A percentile compares a stretch with the other conserved stretches of the same genome.
Evolutionary conservation across 1,140 invertebrate species (phyloP).

Genomic region (Ostrea edulis): DNA sequence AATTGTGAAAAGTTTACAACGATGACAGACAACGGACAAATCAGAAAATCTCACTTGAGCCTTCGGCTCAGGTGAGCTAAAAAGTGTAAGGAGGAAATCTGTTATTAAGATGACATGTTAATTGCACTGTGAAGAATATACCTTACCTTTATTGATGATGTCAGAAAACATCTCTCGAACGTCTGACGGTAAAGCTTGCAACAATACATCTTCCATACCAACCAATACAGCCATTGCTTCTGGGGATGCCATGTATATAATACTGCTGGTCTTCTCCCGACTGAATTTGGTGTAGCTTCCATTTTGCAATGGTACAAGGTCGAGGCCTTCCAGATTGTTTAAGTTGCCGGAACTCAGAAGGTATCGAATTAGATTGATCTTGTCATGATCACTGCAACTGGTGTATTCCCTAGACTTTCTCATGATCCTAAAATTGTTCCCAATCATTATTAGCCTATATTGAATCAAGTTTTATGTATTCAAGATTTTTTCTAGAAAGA

Average conservation of each 20-base stretch:
- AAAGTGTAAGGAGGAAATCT: no score
- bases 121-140: neutral
- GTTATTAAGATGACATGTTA: no score
- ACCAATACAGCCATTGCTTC: neutral
- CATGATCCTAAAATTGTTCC: neutral
- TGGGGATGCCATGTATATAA: neutral
- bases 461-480: no score
- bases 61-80: no score
- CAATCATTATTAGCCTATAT: no score
- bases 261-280: neutral
- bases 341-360: neutral
- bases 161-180: neutral
- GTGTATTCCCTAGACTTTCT: neutral
- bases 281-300: neutral
- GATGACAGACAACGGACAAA: no score
- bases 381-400: neutral
- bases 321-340: neutral
- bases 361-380: neutral
- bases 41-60: no score
- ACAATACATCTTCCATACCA: slow-evolving; percentile 3
- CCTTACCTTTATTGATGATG: neutral
- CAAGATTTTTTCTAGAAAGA: no score
- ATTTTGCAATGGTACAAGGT: neutral
- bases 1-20: no score
- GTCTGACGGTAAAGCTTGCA: neutral